Evolutionary conservation across 2,113 vertebrate species (phyloP).

Genomic region (Piprites chloris): DNA sequence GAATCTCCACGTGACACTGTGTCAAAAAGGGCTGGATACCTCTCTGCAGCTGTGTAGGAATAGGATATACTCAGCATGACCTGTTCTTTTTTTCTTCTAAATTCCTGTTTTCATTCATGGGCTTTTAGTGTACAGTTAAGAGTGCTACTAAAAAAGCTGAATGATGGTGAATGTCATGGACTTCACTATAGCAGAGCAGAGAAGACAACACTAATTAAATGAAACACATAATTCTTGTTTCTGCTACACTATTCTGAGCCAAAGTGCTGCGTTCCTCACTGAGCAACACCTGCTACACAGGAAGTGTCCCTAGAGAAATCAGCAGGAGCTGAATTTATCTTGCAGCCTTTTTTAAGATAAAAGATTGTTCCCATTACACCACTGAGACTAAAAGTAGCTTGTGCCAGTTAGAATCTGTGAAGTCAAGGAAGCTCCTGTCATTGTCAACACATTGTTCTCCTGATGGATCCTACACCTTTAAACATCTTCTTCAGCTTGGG

Average conservation of each 20-base stretch:
- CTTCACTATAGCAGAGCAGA: neutral
- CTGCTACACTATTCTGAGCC: rapidly evolving
- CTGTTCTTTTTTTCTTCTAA: neutral
- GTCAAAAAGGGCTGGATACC: neutral
- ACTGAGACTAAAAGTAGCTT: neutral
- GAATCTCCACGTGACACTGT: neutral
- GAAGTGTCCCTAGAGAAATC: neutral
- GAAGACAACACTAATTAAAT: neutral
- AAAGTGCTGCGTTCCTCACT: neutral
- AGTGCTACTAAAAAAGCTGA: neutral
- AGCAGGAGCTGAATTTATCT: neutral
- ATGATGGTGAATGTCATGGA: neutral
- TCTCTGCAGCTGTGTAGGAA: neutral
- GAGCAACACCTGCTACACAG: neutral
- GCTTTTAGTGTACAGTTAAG: neutral
- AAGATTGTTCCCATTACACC: neutral
- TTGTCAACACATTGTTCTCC: neutral
- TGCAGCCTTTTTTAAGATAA: neutral
- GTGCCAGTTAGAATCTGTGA: neutral
- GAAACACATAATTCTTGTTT: neutral
- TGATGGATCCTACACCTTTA: neutral
- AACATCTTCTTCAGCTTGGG: neutral
- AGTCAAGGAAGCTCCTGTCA: neutral
- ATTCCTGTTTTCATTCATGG: neutral
- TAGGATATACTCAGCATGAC: neutral